Percentiles rank a stretch among this genome's conserved stretches.
These are phyloP conservation scores for Dicrostonyx torquatus DNA, from an alignment of 2,797 vertebrate species.

Conservation along the genomic window DNA sequence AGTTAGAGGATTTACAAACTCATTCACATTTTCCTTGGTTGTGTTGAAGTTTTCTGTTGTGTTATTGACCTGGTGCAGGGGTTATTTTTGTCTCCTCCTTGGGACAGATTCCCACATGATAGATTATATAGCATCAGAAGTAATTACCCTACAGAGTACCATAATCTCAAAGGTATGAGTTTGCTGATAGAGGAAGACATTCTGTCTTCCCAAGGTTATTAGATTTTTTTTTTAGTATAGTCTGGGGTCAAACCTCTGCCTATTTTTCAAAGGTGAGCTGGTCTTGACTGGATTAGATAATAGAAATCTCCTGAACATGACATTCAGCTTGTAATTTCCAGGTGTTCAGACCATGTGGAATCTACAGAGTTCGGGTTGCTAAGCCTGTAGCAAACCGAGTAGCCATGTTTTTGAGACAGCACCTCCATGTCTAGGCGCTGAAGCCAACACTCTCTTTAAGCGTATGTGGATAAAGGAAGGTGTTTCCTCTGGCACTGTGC, in stretches of 20 bases:
- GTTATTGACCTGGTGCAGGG: not conserved
- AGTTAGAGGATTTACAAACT: slow-evolving; percentile 52
- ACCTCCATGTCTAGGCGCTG: not conserved
- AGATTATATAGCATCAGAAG: slow-evolving; percentile 69
- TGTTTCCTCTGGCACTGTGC: not conserved
- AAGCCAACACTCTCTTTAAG: slow-evolving; percentile 5
- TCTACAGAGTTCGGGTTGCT: not conserved
- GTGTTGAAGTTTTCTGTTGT: not conserved
- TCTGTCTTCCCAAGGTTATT: slow-evolving; percentile 62
- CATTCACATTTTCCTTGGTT: slow-evolving; percentile 35
- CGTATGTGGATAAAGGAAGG: not conserved
- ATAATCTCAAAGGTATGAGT: slow-evolving; percentile 49
- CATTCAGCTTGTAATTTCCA: slow-evolving; percentile 14
- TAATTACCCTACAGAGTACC: slow-evolving; percentile 59
- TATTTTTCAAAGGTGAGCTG: slow-evolving; percentile 24
- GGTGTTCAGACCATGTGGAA: not conserved
- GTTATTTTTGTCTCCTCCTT: slow-evolving; percentile 18
- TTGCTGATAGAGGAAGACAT: slow-evolving; percentile 55
- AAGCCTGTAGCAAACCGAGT: not conserved
- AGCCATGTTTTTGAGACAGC: not conserved
- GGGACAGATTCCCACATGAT: slow-evolving; percentile 47
- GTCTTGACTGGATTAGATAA: slow-evolving; percentile 1
- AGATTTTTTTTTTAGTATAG: slow-evolving; percentile 53
- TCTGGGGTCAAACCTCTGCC: not conserved
- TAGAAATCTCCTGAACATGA: slow-evolving; percentile 20